Conservation (phyloP, 2,888 invertebrate species). For the Osmoderma eremita region DNA sequence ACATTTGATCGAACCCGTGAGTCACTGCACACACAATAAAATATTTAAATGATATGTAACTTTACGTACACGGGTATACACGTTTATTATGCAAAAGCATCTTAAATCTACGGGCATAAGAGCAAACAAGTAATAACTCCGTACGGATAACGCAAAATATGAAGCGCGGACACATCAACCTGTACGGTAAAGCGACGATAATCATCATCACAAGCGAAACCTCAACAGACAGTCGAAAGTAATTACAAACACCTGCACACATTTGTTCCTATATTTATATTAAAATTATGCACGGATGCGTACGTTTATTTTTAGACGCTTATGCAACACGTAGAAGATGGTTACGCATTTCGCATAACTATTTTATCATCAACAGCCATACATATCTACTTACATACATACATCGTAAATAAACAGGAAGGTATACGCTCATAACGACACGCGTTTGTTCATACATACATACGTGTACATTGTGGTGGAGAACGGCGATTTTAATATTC, state of each 20-base stretch:
- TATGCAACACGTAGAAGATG: constrained; percentile 46
- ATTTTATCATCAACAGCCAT: constrained; percentile 29
- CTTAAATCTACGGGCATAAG: too few species aligned
- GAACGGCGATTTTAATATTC: constrained; percentile 53
- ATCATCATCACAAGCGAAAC: constrained; percentile 9
- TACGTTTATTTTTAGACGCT: constrained; percentile 46
- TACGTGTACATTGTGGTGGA: constrained; percentile 42
- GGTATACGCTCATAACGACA: constrained; percentile 46
- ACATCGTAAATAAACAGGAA: constrained; percentile 52
- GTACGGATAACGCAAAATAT: constrained; percentile 13
- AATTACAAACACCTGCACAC: constrained; percentile 42
- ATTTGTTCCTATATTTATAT: constrained; percentile 25
- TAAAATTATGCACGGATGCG: constrained; percentile 29
- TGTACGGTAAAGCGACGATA: neutral
- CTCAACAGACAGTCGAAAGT: constrained; percentile 21
- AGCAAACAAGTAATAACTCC: neutral
- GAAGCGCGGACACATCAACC: too few species aligned
- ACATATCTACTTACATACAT: constrained; percentile 16
- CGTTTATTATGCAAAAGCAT: too few species aligned
- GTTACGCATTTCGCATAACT: constrained; percentile 47
- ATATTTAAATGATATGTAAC: too few species aligned
- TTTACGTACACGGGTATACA: too few species aligned
- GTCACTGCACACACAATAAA: too few species aligned
- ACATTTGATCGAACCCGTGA: too few species aligned
- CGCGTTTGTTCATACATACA: constrained; percentile 41